Conservation (phyloP, 2,113 vertebrate genomes). For the Pagrus major region DNA sequence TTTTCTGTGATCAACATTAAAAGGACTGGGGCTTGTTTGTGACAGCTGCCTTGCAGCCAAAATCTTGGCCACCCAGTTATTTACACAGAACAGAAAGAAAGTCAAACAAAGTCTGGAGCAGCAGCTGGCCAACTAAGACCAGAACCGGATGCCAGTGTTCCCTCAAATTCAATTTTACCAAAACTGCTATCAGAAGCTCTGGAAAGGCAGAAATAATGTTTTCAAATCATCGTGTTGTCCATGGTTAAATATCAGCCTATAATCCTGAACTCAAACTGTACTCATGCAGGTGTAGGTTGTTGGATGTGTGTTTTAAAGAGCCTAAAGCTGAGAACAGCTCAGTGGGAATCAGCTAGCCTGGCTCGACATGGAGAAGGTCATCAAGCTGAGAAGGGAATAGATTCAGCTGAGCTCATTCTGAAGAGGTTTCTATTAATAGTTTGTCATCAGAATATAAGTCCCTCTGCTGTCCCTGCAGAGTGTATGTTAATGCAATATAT, state of each 20-base stretch:
- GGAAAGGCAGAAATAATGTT: not conserved
- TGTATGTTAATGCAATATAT: slow-evolving; percentile 31
- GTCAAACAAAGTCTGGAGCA: slow-evolving; percentile 25
- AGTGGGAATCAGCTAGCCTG: slow-evolving; percentile 59
- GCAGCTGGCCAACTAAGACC: slow-evolving; percentile 15
- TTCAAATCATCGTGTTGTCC: slow-evolving; percentile 6
- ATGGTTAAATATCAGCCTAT: not conserved
- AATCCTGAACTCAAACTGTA: slow-evolving; percentile 4
- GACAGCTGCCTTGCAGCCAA: slow-evolving; percentile 28
- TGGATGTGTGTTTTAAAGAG: slow-evolving; percentile 22
- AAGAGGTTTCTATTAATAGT: slow-evolving; percentile 66
- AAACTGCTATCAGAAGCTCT: not conserved
- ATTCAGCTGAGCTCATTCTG: slow-evolving; percentile 57
- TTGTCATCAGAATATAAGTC: slow-evolving; percentile 39
- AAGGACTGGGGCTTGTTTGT: slow-evolving; percentile 40
- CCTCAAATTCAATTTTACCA: not conserved
- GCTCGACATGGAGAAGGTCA: slow-evolving; percentile 60
- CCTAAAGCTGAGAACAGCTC: slow-evolving; percentile 46
- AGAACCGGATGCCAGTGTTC: slow-evolving; percentile 1
- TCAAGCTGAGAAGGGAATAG: slow-evolving; percentile 60
- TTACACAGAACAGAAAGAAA: slow-evolving; percentile 39
- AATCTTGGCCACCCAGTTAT: slow-evolving; percentile 24
- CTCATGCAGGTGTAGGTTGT: slow-evolving; percentile 13
- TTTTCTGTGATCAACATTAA: slow-evolving; percentile 35
- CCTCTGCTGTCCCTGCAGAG: slow-evolving; percentile 18